phyloP scores from a whole-genome alignment of 2,797 vertebrate genomes.

The Moxostoma hubbsi region DNA sequence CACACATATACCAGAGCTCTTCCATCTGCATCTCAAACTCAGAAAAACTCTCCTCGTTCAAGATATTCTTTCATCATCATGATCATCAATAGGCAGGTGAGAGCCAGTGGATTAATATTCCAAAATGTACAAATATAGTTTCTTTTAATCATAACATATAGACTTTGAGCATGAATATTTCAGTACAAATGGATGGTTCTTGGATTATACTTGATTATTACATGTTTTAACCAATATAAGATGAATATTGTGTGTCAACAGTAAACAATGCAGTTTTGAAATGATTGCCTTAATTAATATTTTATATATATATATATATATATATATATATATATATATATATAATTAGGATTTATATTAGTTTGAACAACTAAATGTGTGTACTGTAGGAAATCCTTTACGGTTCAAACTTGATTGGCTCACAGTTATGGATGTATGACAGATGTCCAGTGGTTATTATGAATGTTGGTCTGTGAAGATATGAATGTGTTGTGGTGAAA shows the following conservation, averaged over 20 bases:
- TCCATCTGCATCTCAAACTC: background rate
- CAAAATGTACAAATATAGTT: background rate
- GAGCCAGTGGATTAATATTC: background rate
- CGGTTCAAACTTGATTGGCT: background rate
- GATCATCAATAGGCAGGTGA: conserved; percentile 45
- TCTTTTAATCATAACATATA: background rate
- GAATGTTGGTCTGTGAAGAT: background rate
- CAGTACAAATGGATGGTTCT: background rate
- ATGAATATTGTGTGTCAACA: background rate
- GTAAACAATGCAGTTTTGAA: background rate
- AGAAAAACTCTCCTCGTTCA: background rate
- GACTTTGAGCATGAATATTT: background rate
- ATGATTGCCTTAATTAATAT: too few relatives aligned
- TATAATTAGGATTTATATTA: background rate
- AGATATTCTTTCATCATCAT: conserved; percentile 19
- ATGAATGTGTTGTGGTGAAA: conserved; percentile 16
- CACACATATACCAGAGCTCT: conserved; percentile 28
- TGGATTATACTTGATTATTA: background rate
- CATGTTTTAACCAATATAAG: background rate
- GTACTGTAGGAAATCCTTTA: too few relatives aligned
- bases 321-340: background rate
- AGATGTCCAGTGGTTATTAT: accelerated
- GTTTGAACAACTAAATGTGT: background rate
- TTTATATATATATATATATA: background rate
- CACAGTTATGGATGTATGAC: background rate